Evolutionary conservation across 2,888 invertebrate species (phyloP).

Genomic region (Yponomeuta malinellus): DNA sequence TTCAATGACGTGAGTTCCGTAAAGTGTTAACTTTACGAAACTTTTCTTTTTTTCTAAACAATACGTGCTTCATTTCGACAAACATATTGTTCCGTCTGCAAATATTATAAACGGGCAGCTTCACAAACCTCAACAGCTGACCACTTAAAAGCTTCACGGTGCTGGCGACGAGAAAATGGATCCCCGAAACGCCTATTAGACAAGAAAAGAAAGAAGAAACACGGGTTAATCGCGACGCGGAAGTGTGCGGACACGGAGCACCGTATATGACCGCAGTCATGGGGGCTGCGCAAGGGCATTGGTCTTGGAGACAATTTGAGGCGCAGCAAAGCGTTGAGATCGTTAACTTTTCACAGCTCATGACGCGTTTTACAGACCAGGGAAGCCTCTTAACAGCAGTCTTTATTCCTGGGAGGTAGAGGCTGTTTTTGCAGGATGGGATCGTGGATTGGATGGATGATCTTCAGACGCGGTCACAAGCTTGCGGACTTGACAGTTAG

Average conservation of each 20-base stretch:
- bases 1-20: too few species aligned
- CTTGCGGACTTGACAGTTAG: conserved; percentile 14
- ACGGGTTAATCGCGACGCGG: conserved; percentile 35
- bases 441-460: background rate
- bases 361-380: conserved; percentile 18
- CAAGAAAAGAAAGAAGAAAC: conserved; percentile 23
- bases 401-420: conserved; percentile 17
- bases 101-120: background rate
- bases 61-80: too few species aligned
- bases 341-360: conserved; percentile 44
- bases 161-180: background rate
- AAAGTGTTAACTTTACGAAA: too few species aligned
- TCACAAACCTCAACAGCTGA: background rate
- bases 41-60: too few species aligned
- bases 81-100: background rate
- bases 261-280: conserved; percentile 49
- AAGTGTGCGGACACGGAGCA: conserved; percentile 59
- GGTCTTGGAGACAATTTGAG: conserved; percentile 67
- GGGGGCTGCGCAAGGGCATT: conserved; percentile 67
- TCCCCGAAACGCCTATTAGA: background rate
- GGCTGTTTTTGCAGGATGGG: background rate
- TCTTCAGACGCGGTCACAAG: conserved; percentile 16
- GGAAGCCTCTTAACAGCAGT: background rate
- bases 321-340: conserved; percentile 72
- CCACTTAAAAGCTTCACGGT: background rate